Evolutionary conservation across 2,888 invertebrate genomes (phyloP).

Genomic region (Sesia bembeciformis): DNA sequence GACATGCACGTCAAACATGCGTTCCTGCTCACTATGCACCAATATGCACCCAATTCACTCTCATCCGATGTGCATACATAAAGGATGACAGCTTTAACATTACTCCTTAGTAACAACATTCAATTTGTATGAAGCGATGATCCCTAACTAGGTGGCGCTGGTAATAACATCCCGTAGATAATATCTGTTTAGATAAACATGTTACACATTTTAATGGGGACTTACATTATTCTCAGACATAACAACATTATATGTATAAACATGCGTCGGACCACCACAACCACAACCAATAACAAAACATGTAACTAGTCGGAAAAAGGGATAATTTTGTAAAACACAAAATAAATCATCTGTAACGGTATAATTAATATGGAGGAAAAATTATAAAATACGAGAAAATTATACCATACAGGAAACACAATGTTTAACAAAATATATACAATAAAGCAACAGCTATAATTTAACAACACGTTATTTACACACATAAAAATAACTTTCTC

Average conservation of each 20-base stretch:
- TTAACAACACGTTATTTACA: slow-evolving; percentile 70
- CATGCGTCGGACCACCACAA: slow-evolving; percentile 8
- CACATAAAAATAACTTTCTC: slow-evolving; percentile 42
- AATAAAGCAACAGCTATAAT: slow-evolving; percentile 69
- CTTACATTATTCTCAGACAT: slow-evolving; percentile 14
- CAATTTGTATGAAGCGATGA: slow-evolving; percentile 10
- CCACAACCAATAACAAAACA: slow-evolving; percentile 10
- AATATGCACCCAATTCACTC: not conserved
- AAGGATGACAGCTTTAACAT: not conserved
- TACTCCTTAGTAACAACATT: slow-evolving; percentile 5
- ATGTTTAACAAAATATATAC: slow-evolving; percentile 63
- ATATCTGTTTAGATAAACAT: slow-evolving; percentile 1
- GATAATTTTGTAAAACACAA: slow-evolving; percentile 28
- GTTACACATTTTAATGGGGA: slow-evolving; percentile 15
- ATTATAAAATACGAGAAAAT: slow-evolving; percentile 37
- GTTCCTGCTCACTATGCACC: not conserved
- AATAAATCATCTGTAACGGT: slow-evolving; percentile 28
- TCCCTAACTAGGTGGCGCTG: slow-evolving; percentile 14
- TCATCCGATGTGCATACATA: not conserved
- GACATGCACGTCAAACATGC: not conserved
- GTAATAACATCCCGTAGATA: slow-evolving; percentile 10
- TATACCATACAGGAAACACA: slow-evolving; percentile 50
- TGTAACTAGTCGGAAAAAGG: slow-evolving; percentile 15
- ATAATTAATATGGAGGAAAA: slow-evolving; percentile 44
- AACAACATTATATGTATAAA: slow-evolving; percentile 12